Percentiles rank a stretch among this genome's conserved stretches.
Evolutionary conservation across 2,797 vertebrate species (phyloP).

Genomic region (Poeciliopsis presidionis): DNA sequence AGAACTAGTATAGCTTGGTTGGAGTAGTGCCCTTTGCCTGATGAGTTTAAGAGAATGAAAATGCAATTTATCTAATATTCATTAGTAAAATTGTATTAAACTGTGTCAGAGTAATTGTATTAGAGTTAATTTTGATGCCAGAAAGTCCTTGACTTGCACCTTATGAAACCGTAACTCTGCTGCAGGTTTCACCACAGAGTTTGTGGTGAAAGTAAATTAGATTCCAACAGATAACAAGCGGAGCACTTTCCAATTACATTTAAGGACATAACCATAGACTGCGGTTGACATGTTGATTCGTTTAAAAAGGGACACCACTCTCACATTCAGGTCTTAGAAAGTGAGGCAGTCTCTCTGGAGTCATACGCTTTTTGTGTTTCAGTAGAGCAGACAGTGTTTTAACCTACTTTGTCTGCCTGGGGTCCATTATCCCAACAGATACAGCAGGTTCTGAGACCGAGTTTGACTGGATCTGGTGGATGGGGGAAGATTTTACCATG

Average conservation of each 20-base stretch:
- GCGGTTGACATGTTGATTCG: slow-evolving; percentile 46
- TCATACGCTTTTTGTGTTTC: slow-evolving; percentile 72
- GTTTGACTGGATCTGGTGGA: slow-evolving; percentile 27
- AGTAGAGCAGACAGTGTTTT: slow-evolving; percentile 70
- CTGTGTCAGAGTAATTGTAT: not conserved
- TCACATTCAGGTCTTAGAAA: slow-evolving; percentile 38
- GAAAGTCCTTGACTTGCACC: not conserved
- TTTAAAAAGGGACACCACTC: slow-evolving; percentile 20
- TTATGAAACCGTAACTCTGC: not conserved
- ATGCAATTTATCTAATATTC: not conserved
- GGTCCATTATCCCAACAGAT: slow-evolving; percentile 68
- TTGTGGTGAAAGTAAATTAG: slow-evolving; percentile 30
- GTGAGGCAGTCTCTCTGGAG: slow-evolving; percentile 38
- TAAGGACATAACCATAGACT: slow-evolving; percentile 60
- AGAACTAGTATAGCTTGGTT: not conserved
- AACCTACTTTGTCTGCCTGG: slow-evolving; percentile 76
- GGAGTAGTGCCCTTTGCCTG: not conserved
- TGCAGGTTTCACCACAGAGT: not conserved
- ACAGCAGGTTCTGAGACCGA: slow-evolving; percentile 28
- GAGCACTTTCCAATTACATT: slow-evolving; percentile 54
- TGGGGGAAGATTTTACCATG: slow-evolving; percentile 43
- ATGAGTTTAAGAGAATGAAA: not conserved
- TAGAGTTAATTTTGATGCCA: slow-evolving; percentile 4
- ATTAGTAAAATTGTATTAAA: not conserved
- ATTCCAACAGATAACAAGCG: slow-evolving; percentile 22